Conservation (phyloP, 2,113 vertebrate species). For the Chaetodon auriga region DNA sequence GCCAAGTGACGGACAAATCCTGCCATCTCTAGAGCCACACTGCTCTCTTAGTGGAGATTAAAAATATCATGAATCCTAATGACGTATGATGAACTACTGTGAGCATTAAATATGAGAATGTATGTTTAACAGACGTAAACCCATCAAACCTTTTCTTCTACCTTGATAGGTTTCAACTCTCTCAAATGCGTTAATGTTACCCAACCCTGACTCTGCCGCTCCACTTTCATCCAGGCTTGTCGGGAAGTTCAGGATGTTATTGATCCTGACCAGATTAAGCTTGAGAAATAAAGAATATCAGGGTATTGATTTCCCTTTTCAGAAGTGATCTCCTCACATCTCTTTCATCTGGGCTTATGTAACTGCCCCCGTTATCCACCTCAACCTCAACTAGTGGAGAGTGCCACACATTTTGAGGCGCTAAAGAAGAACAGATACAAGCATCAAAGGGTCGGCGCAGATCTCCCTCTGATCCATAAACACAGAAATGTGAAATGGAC, state of each 20-base stretch:
- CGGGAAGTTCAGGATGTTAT: slow-evolving; percentile 54
- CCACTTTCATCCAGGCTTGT: slow-evolving; percentile 32
- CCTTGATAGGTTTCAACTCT: not conserved
- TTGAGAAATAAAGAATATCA: slow-evolving; percentile 56
- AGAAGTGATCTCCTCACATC: slow-evolving; percentile 59
- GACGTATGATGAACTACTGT: not conserved
- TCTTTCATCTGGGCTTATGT: slow-evolving; percentile 74
- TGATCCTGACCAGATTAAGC: slow-evolving; percentile 58
- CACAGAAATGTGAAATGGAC: slow-evolving; percentile 57
- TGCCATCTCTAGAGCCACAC: no score
- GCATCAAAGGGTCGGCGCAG: slow-evolving; percentile 61
- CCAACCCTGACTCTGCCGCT: slow-evolving; percentile 8
- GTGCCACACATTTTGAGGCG: slow-evolving; percentile 50
- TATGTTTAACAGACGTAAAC: not conserved
- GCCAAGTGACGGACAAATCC: not conserved
- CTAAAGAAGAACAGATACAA: slow-evolving; percentile 55
- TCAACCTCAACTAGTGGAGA: slow-evolving; percentile 53
- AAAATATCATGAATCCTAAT: not conserved
- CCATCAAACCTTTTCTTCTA: slow-evolving; percentile 12
- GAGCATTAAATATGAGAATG: slow-evolving; percentile 4
- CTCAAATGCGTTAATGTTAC: not conserved
- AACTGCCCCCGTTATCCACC: slow-evolving; percentile 75
- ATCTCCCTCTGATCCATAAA: slow-evolving; percentile 72
- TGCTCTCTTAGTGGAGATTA: not conserved
- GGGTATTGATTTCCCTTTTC: slow-evolving; percentile 64